Percentiles rank a stretch among this genome's conserved stretches.
Conservation (phyloP, 1,140 invertebrate species). For the Drosophila sucinea region DNA sequence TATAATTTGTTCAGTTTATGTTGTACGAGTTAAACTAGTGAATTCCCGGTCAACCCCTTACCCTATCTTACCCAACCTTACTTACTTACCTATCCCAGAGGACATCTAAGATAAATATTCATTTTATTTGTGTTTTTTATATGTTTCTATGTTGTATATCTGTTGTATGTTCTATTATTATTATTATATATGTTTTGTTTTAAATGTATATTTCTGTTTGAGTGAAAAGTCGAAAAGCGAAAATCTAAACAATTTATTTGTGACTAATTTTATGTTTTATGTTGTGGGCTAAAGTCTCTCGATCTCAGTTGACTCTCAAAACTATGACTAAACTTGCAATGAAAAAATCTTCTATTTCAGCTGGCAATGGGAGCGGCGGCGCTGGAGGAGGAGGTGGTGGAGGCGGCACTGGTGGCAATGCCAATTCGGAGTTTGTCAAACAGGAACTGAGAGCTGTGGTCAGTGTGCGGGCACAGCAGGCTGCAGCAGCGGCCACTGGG, state of each 20-base stretch:
- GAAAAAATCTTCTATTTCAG: slow-evolving; percentile 32
- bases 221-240: slow-evolving; percentile 17
- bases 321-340: neutral
- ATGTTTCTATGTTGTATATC: slow-evolving; percentile 20
- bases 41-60: neutral
- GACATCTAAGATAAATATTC: neutral
- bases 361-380: slow-evolving; percentile 53
- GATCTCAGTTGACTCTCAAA: neutral
- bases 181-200: slow-evolving; percentile 2
- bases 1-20: neutral
- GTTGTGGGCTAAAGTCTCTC: slow-evolving; percentile 22
- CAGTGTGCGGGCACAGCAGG: slow-evolving; percentile 89
- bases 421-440: slow-evolving; percentile 90
- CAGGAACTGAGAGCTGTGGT: slow-evolving; percentile 94
- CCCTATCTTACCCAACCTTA: neutral
- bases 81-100: neutral
- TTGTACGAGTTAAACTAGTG: neutral
- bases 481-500: slow-evolving; percentile 61
- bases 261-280: slow-evolving; percentile 60
- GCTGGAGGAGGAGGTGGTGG: slow-evolving; percentile 12
- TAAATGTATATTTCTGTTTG: slow-evolving; percentile 25
- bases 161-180: slow-evolving; percentile 13
- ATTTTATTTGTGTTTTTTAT: slow-evolving; percentile 1
- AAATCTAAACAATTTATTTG: slow-evolving; percentile 28
- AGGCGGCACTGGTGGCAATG: slow-evolving; percentile 60